Percentiles rank a stretch among this genome's conserved stretches.
phyloP scores from a whole-genome alignment of 1,140 invertebrate species.

The Listronotus oregonensis region DNA sequence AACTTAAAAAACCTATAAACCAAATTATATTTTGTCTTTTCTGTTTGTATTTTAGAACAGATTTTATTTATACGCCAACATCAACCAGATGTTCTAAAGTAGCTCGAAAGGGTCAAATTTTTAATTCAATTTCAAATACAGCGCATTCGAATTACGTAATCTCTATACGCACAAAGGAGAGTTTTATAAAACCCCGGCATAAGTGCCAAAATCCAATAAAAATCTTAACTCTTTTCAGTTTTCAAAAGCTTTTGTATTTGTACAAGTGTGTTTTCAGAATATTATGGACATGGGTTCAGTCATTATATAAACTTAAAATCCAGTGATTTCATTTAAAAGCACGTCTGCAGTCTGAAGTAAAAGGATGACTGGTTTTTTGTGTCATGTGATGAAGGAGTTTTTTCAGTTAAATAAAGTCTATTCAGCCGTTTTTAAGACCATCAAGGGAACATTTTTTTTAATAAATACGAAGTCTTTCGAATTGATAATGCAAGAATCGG shows the following conservation, averaged over 20 bases:
- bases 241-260: slow-evolving; percentile 10
- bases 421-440: too few relatives aligned
- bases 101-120: slow-evolving; percentile 10
- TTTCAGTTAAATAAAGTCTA: neutral
- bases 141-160: slow-evolving; percentile 7
- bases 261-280: slow-evolving; percentile 6
- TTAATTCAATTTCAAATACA: slow-evolving; percentile 5
- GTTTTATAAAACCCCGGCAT: neutral
- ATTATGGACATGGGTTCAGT: slow-evolving; percentile 1
- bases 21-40: too few relatives aligned
- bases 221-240: slow-evolving; percentile 13
- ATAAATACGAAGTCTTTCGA: too few relatives aligned
- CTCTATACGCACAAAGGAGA: neutral
- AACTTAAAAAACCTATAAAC: too few relatives aligned
- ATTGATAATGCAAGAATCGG: too few relatives aligned
- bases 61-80: neutral
- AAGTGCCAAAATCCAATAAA: slow-evolving; percentile 7
- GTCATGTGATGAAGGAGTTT: neutral
- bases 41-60: too few relatives aligned
- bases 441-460: too few relatives aligned
- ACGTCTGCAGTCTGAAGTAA: neutral
- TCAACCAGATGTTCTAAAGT: slow-evolving; percentile 7
- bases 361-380: neutral
- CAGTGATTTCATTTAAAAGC: slow-evolving; percentile 8
- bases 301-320: slow-evolving; percentile 1